Evolutionary conservation across 1,140 invertebrate species (phyloP), one percentile per base, ranked within the genome.

Genomic region (Proctacanthus coquilletti): DNA sequence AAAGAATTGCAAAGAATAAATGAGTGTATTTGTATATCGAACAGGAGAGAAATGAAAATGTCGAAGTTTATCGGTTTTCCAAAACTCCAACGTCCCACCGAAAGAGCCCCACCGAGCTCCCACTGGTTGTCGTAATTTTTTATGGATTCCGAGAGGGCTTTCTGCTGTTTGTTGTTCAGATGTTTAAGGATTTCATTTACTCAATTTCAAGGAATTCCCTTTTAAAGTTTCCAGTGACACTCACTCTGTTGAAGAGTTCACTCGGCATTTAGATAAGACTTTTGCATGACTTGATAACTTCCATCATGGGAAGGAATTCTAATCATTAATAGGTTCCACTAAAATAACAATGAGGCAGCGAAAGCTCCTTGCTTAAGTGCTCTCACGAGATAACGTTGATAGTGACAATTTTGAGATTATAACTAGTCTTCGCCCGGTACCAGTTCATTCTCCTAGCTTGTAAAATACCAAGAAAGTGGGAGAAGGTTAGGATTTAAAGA

Each of bases 1-100:
- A 27, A 27, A 27, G 23, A 27, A 27, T 27, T 27, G 23, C 8
- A 27, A 27, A 27, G 23, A 27, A 27, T 27, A 27, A 27, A 27
- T 27, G 23, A 27, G 8, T 27, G 23, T 27, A 27, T 27, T 27
- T 27, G 23, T 27, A 27, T 27, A 27, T 13, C 13, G 23, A 27
- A 27, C 23, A 27, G 13, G 13, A 27, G 8, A 13, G 13, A 27
- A 9, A 8, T 8, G 23, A 13, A 27, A 27, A 8, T 27, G 23
- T 27, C 13, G 23, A 27, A 27, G 8, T 27, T 27, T 27, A 27
- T 27, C 23, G 23, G 23, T 27, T 27, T n/a, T n/a, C n/a, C n/a
- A n/a, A n/a, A n/a, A n/a, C n/a, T n/a, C n/a, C n/a, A n/a, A n/a
- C n/a, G n/a, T n/a, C n/a, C n/a, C n/a, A n/a, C n/a, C n/a, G n/a